Base-by-base conservation (phyloP, 2,888 invertebrate species). In the Acrocyrtus sp. region DNA sequence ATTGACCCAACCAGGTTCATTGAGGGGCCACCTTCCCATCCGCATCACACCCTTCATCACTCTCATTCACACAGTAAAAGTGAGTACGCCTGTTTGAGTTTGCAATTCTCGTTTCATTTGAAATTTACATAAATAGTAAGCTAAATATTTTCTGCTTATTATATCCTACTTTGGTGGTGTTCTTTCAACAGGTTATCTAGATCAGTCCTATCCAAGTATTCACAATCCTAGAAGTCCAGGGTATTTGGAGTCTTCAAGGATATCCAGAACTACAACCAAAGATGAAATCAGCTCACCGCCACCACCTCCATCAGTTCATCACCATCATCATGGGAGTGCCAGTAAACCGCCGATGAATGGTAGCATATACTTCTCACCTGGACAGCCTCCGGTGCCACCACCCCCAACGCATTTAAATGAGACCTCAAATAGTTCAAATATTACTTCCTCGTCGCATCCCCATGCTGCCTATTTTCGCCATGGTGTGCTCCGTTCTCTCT, bases 161-260 rank as follows among this genome's bases (percentile, higher is more conserved):
- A n/a, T n/a, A n/a, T n/a, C n/a, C n/a, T n/a, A n/a, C n/a, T n/a
- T n/a, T n/a, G n/a, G n/a, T n/a, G n/a, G n/a, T n/a, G n/a, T n/a
- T n/a, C n/a, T n/a, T n/a, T n/a, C n/a, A n/a, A 1, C 62, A 80
- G 80, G 80, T 66, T 79, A 78, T 72, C 72, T 80, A 73, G 80
- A 80, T 43, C 79, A 75, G 51, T 76, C 77, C 6, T 80, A 73
- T 53, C 80, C 80, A 51, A 76, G 74, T 62, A 76, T 79, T 56
- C 80, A 80, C 48, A 78, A 78, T 62, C 78, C 80, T 53, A 65
- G 80, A 39, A 70, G 70, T 51, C 70, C 70, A 24, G 66, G 72
- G 26, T 79, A 74, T 62, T 66, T 80, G 72, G 80, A 80, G 56
- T 70, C 78, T 4, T 80, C 80, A 8, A 50, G 80, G 34, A 77